Conservation (phyloP, 2,113 vertebrate species). For the Anoplopoma fimbria region DNA sequence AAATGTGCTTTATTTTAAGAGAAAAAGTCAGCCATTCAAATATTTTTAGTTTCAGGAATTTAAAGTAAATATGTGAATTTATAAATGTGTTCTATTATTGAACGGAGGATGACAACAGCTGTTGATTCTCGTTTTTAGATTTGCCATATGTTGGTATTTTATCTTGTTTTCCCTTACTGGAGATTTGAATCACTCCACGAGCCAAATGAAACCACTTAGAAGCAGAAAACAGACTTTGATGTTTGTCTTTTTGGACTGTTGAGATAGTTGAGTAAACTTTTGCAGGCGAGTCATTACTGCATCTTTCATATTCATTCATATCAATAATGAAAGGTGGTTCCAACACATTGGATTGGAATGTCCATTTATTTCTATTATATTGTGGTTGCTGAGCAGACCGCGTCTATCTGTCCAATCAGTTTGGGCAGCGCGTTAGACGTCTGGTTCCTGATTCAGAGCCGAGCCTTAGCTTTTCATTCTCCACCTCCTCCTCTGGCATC, state of each 20-base stretch:
- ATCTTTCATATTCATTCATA: conserved; percentile 1
- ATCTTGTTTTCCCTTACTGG: background rate
- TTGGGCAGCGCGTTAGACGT: too few relatives aligned
- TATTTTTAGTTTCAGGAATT: background rate
- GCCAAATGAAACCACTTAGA: conserved; percentile 22
- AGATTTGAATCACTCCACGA: conserved; percentile 13
- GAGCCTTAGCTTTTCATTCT: conserved; percentile 4
- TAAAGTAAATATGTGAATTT: background rate
- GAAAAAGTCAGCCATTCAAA: background rate
- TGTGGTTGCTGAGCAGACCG: background rate
- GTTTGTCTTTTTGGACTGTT: conserved; percentile 1
- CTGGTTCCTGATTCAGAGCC: background rate
- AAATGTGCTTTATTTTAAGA: too few relatives aligned
- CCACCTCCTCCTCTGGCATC: background rate
- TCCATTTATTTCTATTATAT: too few relatives aligned
- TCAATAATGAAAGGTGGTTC: conserved; percentile 6
- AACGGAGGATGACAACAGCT: background rate
- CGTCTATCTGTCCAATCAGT: too few relatives aligned
- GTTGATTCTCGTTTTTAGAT: background rate
- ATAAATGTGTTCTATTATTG: background rate
- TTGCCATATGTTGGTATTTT: conserved; percentile 1
- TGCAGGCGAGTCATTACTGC: background rate
- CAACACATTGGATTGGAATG: background rate
- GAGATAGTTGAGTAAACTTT: conserved; percentile 2
- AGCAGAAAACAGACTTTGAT: background rate